Evolutionary conservation across 2,888 invertebrate species (phyloP).

Genomic region (Nematopogon swammerdamellus): DNA sequence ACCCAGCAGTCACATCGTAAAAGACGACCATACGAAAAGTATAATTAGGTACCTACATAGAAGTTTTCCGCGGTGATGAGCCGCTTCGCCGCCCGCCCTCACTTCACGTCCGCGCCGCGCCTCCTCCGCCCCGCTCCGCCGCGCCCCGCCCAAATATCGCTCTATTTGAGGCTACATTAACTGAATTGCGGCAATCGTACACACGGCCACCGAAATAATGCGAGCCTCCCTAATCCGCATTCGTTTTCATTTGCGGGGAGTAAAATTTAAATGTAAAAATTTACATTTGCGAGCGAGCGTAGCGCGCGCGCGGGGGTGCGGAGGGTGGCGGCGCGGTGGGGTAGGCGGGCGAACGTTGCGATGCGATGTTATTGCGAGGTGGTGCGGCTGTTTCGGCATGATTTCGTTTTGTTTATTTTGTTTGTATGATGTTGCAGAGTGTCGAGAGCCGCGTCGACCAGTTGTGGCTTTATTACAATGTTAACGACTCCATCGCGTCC

Average conservation of each 20-base stretch:
- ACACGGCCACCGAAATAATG: background rate
- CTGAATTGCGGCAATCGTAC: background rate
- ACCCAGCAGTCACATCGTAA: too few species aligned
- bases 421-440: too few species aligned
- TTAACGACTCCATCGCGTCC: background rate
- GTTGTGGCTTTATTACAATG: background rate
- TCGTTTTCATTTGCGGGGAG: background rate
- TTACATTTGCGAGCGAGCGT: background rate
- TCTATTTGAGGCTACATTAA: background rate
- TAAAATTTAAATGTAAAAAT: background rate
- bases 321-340: too few species aligned
- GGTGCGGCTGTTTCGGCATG: too few species aligned
- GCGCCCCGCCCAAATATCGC: background rate
- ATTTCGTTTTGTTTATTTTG: too few species aligned
- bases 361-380: too few species aligned
- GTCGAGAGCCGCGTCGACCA: background rate
- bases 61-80: too few species aligned
- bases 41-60: too few species aligned
- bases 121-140: background rate
- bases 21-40: too few species aligned
- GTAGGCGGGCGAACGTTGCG: too few species aligned
- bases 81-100: background rate
- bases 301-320: too few species aligned
- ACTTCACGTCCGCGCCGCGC: background rate
- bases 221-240: background rate